Evolutionary conservation across 2,113 vertebrate genomes (phyloP), one percentile per base, ranked within the genome.

Genomic region (Pelmatolapia mariae): DNA sequence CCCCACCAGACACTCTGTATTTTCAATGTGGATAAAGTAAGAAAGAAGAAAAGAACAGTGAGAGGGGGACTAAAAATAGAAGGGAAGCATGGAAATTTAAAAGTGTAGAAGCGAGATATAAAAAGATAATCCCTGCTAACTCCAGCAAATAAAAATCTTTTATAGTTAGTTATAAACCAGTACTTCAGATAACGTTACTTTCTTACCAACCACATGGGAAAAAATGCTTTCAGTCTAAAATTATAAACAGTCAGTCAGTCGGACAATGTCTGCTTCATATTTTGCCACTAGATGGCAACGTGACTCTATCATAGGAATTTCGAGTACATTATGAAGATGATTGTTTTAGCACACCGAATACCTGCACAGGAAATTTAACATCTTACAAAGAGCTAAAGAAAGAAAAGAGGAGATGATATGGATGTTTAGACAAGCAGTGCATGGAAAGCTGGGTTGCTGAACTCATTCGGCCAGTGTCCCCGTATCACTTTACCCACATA

Each of bases 1-100:
- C 98, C 18, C 99, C 99, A 0, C 99, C 98, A 0, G 98, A 99
- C 68, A 99, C 98, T 88, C 98, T 99, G 93, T 2, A 87, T 38
- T 22, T 50, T 56, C 3, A 57, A 80, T 45, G 1, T 22, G 24
- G 11, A 50, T 31, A n/a, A n/a, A n/a, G n/a, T n/a, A 16, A 36
- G 26, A 7, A 76, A 26, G 8, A 38, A 59, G 12, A 50, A 12
- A 76, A 16, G n/a, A 26, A 16, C 3, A 54, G 36, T 12, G 10
- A 71, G 56, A 81, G 10, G 15, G 82, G 56, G 31, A 66, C 9
- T 68, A 9, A 66, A 16, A 31, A 7, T 63, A 71, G 29, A 11
- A 86, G 50, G 56, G 8, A 8, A 6, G 2, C 11, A 33, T 10
- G 15, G 47, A 83, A 76, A 83, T 79, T 11, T 50, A 13, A 78